Percentiles rank a stretch among this genome's conserved stretches.
These are phyloP conservation scores for Unio delphinus DNA, from an alignment of 2,888 invertebrate genomes.

Conservation along the genomic window DNA sequence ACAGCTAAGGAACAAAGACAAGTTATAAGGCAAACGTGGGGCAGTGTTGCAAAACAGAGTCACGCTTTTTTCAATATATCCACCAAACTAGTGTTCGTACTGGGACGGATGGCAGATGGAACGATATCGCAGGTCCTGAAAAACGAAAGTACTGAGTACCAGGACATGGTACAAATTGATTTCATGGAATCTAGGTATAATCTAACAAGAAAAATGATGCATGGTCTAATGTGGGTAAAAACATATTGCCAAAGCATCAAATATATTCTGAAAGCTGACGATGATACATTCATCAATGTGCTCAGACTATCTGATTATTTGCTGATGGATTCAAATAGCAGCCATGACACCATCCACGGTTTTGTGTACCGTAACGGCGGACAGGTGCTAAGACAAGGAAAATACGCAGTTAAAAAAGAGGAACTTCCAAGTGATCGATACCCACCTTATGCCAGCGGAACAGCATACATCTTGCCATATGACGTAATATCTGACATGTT, in stretches of 20 bases:
- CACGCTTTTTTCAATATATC: slow-evolving; percentile 3
- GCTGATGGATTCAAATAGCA: slow-evolving; percentile 10
- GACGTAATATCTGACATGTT: slow-evolving; percentile 35
- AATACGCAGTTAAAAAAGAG: slow-evolving; percentile 37
- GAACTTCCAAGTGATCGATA: slow-evolving; percentile 38
- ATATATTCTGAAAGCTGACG: slow-evolving; percentile 40
- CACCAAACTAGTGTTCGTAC: slow-evolving; percentile 37
- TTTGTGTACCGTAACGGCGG: slow-evolving; percentile 19
- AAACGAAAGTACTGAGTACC: slow-evolving; percentile 25
- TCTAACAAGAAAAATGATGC: slow-evolving; percentile 36
- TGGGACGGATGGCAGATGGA: slow-evolving; percentile 19
- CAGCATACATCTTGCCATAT: slow-evolving; percentile 46
- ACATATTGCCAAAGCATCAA: slow-evolving; percentile 29
- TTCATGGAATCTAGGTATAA: slow-evolving; percentile 39
- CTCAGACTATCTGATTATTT: slow-evolving; percentile 23
- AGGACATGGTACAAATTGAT: slow-evolving; percentile 38
- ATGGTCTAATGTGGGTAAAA: slow-evolving; percentile 36
- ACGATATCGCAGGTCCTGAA: slow-evolving; percentile 9
- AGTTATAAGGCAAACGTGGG: slow-evolving; percentile 46
- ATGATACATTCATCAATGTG: slow-evolving; percentile 40
- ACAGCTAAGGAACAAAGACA: slow-evolving; percentile 29
- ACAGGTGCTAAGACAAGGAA: slow-evolving; percentile 34
- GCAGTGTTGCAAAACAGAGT: slow-evolving; percentile 21
- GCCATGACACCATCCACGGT: slow-evolving; percentile 33
- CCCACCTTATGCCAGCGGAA: slow-evolving; percentile 49